Base-by-base conservation (phyloP, 2,888 invertebrate species). In the Cantharis rufa region DNA sequence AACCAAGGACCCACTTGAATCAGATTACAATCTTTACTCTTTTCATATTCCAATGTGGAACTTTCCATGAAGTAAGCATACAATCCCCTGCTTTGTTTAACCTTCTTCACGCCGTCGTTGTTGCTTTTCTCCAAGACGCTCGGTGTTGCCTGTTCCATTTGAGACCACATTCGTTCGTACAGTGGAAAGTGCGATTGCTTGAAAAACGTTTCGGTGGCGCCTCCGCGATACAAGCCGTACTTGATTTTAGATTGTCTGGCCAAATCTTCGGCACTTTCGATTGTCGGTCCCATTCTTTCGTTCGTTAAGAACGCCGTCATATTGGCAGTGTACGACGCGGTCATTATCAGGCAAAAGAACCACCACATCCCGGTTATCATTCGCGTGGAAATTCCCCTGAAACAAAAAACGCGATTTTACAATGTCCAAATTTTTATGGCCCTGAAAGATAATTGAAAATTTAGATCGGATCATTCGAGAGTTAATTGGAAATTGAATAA, bases 31-130 rank as follows among this genome's bases (percentile, higher is more conserved):
- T 96, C 91, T 78, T 95, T 90, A 87, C 96, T 95, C 80, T 95
- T 91, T 83, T 94, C 94, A 88, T 98, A 99, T 88, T 99, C 98
- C 80, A 99, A 94, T 1, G 95, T 94, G 0, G 97, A 95, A 7
- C 97, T 98, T 89, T 99, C 99, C 96, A 98, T 98, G 68, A 99
- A 90, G 87, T 95, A 99, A 3, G 99, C 99, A 87, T 97, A 99
- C 73, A 90, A 91, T 71, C 94, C 91, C 86, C 95, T 95, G 63
- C 92, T 93, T 87, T 93, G 94, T 72, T 92, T 84, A 0, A 98
- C 98, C 77, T 96, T 90, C 13, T 96, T 94, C 0, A 97, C 93
- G 0, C 98, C 98, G 84, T 96, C 96, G 66, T 92, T 92, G 86
- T 97, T 98, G 84, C 91, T 93, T 77, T 91, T 91, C 10, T 94